Base-by-base conservation (phyloP, 2,797 vertebrate species). In the Gambusia yucatana region DNA sequence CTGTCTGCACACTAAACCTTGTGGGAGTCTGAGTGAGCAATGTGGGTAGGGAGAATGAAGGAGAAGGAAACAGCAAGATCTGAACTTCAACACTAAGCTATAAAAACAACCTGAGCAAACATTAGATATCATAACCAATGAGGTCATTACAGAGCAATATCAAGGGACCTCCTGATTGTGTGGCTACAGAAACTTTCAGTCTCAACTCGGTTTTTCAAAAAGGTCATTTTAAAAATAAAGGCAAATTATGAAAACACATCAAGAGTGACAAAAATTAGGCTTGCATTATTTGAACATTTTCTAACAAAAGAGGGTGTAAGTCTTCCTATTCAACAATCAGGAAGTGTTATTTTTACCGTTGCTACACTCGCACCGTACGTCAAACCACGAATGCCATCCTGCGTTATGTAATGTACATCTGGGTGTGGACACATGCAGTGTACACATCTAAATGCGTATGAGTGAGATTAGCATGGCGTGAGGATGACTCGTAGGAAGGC, bases 61-160 rank as follows among this genome's bases (percentile, higher is more conserved):
- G 2, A 69, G 71, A 6, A 59, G 43, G 8, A 33, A n/a, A 80
- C 2, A 1, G 3, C 16, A 76, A 44, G 52, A 78, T 77, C 76
- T 79, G 84, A 88, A 87, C 90, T 85, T 88, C 83, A 78, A 22
- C 55, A 76, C 11, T n/a, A 61, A 77, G 82, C 28, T 79, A 72
- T 74, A 86, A 83, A 88, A 81, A 80, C 41, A 13, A 10, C 81
- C 78, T 74, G 76, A 81, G 84, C 57, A 93, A 93, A 92, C 81
- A 88, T 10, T 30, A 89, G 90, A 94, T 92, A 78, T 59, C 82
- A 79, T 78, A 89, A 84, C 61, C 28, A 79, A 81, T 84, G 81
- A 89, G 57, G 81, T 92, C 77, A 91, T 83, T 72, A 8, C 25
- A 16, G 73, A 3, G n/a, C 20, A 13, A 22, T 71, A 77, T 71